Conservation (phyloP, 2,113 vertebrate genomes). For the Caracal caracal region DNA sequence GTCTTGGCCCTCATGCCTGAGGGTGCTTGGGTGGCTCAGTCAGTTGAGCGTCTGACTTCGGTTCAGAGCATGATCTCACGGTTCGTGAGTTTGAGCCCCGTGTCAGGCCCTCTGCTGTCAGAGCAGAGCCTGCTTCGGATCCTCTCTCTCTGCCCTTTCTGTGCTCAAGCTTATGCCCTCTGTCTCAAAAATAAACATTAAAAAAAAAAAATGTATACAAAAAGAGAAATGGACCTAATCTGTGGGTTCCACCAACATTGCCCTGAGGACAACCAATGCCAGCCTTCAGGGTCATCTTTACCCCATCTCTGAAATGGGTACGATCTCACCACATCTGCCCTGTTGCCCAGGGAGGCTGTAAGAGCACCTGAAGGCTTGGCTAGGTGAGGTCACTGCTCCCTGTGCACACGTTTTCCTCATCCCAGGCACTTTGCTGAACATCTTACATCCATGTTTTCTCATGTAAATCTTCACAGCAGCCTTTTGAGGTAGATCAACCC, state of each 20-base stretch:
- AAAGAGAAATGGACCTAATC: neutral
- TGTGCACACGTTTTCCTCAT: fast-evolving
- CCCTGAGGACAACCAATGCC: neutral
- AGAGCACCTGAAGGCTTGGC: neutral
- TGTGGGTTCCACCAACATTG: neutral
- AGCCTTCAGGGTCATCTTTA: neutral
- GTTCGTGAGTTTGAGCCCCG: too few species aligned
- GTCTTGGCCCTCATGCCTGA: neutral
- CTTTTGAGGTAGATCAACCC: neutral
- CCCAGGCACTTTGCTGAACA: neutral
- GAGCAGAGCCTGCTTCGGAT: too few species aligned
- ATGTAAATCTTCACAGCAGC: neutral
- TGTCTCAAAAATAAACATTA: too few species aligned
- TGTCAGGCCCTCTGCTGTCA: too few species aligned
- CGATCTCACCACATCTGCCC: neutral
- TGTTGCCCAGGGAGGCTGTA: neutral
- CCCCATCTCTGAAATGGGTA: neutral
- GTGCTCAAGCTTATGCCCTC: too few species aligned
- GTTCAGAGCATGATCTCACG: too few species aligned
- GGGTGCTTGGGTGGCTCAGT: too few species aligned
- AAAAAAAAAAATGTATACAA: too few species aligned
- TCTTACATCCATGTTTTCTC: neutral
- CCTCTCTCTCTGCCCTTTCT: too few species aligned
- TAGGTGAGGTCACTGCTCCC: neutral
- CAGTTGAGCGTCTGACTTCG: too few species aligned